phyloP scores from a whole-genome alignment of 1,140 invertebrate species.

The Cyclina sinensis region DNA sequence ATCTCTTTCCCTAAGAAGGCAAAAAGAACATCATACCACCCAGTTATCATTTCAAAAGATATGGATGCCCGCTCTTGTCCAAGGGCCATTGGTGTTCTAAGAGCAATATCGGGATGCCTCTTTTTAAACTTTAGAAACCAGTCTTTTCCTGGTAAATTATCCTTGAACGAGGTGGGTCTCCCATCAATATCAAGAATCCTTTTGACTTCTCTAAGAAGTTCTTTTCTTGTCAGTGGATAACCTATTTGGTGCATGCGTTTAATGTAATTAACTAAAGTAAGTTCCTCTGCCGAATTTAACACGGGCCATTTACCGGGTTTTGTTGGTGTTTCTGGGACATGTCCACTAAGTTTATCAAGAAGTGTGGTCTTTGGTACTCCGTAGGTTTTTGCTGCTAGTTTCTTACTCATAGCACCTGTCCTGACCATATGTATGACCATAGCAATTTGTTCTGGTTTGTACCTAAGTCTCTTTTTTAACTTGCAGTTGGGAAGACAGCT shows the following conservation, averaged over 20 bases:
- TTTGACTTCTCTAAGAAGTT: conserved; percentile 25
- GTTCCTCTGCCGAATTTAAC: neutral
- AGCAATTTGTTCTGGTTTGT: neutral
- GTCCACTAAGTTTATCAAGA: neutral
- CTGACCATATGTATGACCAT: neutral
- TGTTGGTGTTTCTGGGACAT: neutral
- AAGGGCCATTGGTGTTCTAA: conserved; percentile 14
- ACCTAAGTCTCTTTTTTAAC: neutral
- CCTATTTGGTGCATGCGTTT: conserved; percentile 16
- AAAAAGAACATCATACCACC: neutral
- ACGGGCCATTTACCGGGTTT: neutral
- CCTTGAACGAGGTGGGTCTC: neutral
- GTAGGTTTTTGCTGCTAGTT: neutral
- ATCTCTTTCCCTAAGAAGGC: conserved; percentile 15
- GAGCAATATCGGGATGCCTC: conserved; percentile 5
- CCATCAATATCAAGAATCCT: conserved; percentile 47
- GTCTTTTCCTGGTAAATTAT: conserved; percentile 9
- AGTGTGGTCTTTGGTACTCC: neutral
- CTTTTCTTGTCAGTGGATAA: neutral
- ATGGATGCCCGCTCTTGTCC: conserved; percentile 17
- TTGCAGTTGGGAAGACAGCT: neutral
- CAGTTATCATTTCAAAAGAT: neutral
- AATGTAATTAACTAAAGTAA: conserved; percentile 4
- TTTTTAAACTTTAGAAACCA: conserved; percentile 1
- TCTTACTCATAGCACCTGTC: neutral